Evolutionary conservation across 2,888 invertebrate species (phyloP).

Genomic region (Patella caerulea): DNA sequence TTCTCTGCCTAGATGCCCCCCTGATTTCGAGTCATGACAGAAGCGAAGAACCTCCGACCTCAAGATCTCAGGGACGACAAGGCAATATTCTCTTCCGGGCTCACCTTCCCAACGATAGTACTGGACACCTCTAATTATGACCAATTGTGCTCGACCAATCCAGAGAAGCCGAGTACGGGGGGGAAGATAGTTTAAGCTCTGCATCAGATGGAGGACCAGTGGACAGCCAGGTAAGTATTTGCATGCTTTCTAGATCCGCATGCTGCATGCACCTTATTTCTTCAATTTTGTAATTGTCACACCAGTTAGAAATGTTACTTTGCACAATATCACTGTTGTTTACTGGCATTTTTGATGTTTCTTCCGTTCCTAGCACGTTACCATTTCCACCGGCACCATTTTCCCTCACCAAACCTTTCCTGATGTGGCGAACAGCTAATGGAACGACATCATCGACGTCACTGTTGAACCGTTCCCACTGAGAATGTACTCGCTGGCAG

Average conservation of each 20-base stretch:
- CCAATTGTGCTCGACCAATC: not conserved
- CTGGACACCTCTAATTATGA: not conserved
- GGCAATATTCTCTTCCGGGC: not conserved
- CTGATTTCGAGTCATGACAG: not conserved
- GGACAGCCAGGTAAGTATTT: not conserved
- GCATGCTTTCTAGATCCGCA: not conserved
- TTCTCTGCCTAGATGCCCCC: not conserved
- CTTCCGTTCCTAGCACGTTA: no score
- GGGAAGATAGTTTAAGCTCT: no score
- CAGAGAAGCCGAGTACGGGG: not conserved
- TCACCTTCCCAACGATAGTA: not conserved
- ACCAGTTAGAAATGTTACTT: no score
- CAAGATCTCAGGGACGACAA: not conserved
- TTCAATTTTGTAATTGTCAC: no score
- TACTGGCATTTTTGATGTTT: no score
- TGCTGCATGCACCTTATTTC: not conserved
- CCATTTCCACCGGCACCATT: no score
- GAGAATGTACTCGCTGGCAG: no score
- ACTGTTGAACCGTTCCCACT: no score
- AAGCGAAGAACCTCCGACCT: not conserved
- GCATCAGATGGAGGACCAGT: not conserved
- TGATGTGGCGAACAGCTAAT: no score
- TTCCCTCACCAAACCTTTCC: no score
- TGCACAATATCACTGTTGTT: no score
- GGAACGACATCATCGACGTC: no score